Conservation (phyloP, 2,113 vertebrate species). For the Ophthalmolycus amberensis region DNA sequence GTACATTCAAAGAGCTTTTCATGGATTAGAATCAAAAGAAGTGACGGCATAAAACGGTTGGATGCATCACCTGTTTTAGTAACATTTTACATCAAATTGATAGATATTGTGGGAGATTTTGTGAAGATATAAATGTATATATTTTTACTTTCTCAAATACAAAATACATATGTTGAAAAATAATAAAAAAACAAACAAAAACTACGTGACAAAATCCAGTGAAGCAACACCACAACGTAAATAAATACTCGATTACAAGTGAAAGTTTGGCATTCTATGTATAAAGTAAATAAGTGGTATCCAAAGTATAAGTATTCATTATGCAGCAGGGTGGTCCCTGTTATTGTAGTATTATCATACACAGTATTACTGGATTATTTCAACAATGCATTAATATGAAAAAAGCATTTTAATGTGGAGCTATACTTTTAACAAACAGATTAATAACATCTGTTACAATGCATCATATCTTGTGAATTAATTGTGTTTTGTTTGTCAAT, state of each 20-base stretch:
- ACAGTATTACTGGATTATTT: neutral
- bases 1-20: neutral
- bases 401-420: neutral
- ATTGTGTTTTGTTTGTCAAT: neutral
- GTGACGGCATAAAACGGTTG: neutral
- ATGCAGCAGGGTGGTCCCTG: neutral
- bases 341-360: neutral
- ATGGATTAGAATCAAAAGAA: neutral
- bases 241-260: neutral
- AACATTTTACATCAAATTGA: neutral
- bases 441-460: neutral
- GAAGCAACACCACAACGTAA: neutral
- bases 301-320: neutral
- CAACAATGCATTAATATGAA: neutral
- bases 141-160: neutral
- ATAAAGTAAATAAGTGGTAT: neutral
- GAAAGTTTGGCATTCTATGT: neutral
- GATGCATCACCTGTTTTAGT: neutral
- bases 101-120: neutral
- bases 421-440: neutral
- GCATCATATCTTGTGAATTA: neutral
- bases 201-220: neutral
- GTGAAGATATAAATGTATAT: neutral
- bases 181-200: neutral
- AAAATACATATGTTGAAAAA: neutral